A percentile compares a stretch with the other conserved stretches of the same genome.
Conservation (phyloP, 2,113 vertebrate species). For the Xiphias gladius region DNA sequence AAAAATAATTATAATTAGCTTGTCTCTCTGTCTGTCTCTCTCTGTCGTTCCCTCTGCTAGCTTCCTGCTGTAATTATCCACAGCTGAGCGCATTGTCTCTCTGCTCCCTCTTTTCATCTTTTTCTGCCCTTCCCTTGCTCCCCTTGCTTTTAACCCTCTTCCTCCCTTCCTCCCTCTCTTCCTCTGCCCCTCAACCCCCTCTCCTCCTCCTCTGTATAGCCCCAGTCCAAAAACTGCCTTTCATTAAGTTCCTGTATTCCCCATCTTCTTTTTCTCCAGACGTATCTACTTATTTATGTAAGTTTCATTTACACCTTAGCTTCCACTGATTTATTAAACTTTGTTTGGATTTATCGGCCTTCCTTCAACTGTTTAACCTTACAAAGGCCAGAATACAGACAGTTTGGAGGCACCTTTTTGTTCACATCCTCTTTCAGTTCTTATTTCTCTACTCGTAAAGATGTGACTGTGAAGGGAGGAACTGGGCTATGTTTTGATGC, state of each 20-base stretch:
- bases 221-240: slow-evolving; percentile 53
- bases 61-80: slow-evolving; percentile 86
- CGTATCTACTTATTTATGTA: slow-evolving; percentile 11
- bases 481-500: slow-evolving; percentile 27
- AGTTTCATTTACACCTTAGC: background rate
- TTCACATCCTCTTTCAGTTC: background rate
- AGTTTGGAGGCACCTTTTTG: slow-evolving; percentile 7
- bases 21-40: slow-evolving; percentile 80
- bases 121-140: slow-evolving; percentile 73
- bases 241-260: slow-evolving; percentile 37
- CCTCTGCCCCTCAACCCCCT: slow-evolving; percentile 51
- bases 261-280: slow-evolving; percentile 12
- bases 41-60: slow-evolving; percentile 70
- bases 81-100: slow-evolving; percentile 85
- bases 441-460: slow-evolving; percentile 28
- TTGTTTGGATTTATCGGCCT: background rate
- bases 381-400: background rate
- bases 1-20: slow-evolving; percentile 89
- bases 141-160: slow-evolving; percentile 76
- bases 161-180: slow-evolving; percentile 60
- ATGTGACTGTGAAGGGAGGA: slow-evolving; percentile 7
- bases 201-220: slow-evolving; percentile 47
- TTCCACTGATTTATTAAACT: background rate
- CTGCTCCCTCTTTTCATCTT: slow-evolving; percentile 79
- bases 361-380: background rate